Percentiles rank a stretch among this genome's conserved stretches.
Conservation (phyloP, 2,113 vertebrate species). For the Nothocercus julius region DNA sequence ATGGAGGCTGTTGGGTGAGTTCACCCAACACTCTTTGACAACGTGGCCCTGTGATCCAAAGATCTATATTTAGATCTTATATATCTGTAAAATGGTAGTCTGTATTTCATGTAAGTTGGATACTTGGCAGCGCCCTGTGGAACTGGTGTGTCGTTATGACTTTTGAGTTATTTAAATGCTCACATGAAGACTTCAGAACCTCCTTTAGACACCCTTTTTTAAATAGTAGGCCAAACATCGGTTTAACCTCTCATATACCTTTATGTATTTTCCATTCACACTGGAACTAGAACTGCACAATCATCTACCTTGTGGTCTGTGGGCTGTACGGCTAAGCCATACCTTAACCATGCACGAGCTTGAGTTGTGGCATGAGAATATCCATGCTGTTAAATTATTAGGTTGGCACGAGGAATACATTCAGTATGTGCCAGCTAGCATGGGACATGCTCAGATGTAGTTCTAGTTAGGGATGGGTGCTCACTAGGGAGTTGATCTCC, state of each 20-base stretch:
- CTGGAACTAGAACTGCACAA: fast-evolving
- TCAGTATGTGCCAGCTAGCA: background rate
- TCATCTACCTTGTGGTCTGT: background rate
- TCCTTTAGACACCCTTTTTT: background rate
- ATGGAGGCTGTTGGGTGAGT: background rate
- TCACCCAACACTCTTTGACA: background rate
- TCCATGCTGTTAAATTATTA: background rate
- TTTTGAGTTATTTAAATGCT: slow-evolving; percentile 25
- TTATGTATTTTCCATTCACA: background rate
- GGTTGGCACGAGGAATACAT: too few relatives aligned
- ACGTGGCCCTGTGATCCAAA: background rate
- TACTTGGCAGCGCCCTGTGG: background rate
- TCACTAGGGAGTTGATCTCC: background rate
- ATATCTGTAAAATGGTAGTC: background rate
- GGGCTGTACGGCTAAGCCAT: background rate
- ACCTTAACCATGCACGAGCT: background rate
- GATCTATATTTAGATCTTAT: background rate
- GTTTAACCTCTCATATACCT: background rate
- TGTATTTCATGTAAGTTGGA: slow-evolving; percentile 1
- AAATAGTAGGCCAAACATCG: background rate
- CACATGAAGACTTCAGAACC: background rate
- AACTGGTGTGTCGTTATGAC: background rate
- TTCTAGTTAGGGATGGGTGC: fast-evolving
- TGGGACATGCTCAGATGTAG: fast-evolving
- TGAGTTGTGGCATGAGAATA: background rate